Conservation (phyloP, 2,888 invertebrate genomes). For the Drosophila rubida region DNA sequence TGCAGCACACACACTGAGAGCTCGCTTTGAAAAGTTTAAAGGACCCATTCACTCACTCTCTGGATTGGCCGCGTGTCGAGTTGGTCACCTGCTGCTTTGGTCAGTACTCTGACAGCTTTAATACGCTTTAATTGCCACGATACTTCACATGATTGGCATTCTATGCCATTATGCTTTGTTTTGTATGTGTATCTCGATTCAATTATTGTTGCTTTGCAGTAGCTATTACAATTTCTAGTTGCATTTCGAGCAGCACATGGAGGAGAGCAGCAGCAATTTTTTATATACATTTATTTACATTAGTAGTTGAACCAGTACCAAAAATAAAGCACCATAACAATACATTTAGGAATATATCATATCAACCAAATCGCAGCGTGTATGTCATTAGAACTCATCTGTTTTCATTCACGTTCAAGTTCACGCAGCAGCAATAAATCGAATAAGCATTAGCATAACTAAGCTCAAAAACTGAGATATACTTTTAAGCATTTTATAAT, state of each 20-base stretch:
- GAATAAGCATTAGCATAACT: too few species aligned
- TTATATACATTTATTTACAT: too few species aligned
- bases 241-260: too few species aligned
- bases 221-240: neutral
- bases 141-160: neutral
- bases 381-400: too few species aligned
- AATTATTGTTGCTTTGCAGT: neutral
- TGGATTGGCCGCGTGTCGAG: conserved; percentile 22
- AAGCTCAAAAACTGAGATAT: too few species aligned
- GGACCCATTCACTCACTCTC: conserved; percentile 2
- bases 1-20: conserved; percentile 1
- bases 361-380: too few species aligned
- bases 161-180: neutral
- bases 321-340: too few species aligned
- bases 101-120: conserved; percentile 42
- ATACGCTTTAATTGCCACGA: conserved; percentile 29
- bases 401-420: too few species aligned
- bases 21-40: conserved; percentile 39
- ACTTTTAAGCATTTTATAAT: neutral
- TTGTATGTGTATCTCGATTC: neutral
- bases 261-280: too few species aligned
- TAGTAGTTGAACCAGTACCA: too few species aligned
- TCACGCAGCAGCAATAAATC: too few species aligned
- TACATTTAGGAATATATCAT: too few species aligned
- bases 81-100: conserved; percentile 68